phyloP scores from a whole-genome alignment of 2,113 vertebrate genomes.

The Hiodon tergisus region DNA sequence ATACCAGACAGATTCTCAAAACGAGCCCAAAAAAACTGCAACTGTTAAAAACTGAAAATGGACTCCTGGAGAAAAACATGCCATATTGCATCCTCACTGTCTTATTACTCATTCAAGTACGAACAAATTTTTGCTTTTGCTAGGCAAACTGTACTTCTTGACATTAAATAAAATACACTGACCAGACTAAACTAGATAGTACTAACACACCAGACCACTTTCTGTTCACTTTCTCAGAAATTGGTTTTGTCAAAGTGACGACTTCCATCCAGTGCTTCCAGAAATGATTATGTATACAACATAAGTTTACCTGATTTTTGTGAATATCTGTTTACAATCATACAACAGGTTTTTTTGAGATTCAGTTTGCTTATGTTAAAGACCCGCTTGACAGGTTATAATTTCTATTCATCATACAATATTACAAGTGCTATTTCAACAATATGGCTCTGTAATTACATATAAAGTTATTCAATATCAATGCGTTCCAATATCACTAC shows the following conservation, averaged over 20 bases:
- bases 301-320: too few relatives aligned
- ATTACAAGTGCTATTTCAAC: conserved; percentile 9
- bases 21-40: not conserved
- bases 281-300: too few relatives aligned
- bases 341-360: not conserved
- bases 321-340: not conserved
- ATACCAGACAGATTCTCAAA: too few relatives aligned
- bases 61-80: too few relatives aligned
- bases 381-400: not conserved
- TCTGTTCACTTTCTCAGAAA: not conserved
- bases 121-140: not conserved
- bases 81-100: too few relatives aligned
- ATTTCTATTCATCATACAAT: conserved; percentile 20
- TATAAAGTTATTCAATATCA: conserved; percentile 1
- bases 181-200: not conserved
- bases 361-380: conserved; percentile 1
- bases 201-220: not conserved
- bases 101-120: too few relatives aligned
- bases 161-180: not conserved
- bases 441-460: conserved; percentile 21
- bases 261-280: not conserved
- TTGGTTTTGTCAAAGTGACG: not conserved
- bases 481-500: not conserved
- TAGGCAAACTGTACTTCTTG: not conserved
- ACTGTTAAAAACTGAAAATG: not conserved